A percentile compares a stretch with the other conserved stretches of the same genome.
phyloP scores from a whole-genome alignment of 1,140 invertebrate genomes.

The Heliconius congener region DNA sequence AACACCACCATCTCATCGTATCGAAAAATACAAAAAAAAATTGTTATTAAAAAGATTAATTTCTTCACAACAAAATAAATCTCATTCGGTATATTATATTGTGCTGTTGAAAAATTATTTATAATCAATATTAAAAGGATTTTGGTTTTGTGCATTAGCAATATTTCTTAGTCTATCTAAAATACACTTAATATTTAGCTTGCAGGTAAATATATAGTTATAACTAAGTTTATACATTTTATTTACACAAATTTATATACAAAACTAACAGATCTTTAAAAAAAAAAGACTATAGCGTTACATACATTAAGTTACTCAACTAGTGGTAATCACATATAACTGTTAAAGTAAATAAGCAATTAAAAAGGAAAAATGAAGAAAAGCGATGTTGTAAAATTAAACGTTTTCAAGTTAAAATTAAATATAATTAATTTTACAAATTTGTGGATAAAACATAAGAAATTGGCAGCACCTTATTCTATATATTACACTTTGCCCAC shows the following conservation, averaged over 20 bases:
- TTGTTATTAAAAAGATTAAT: background rate
- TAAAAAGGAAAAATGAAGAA: conserved; percentile 8
- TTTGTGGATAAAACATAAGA: background rate
- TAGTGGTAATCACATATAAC: conserved; percentile 67
- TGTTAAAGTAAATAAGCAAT: conserved; percentile 26
- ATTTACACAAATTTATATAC: conserved; percentile 67
- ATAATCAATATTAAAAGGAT: conserved; percentile 18
- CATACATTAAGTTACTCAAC: conserved; percentile 48
- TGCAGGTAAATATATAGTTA: conserved; percentile 47
- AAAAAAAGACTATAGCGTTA: conserved; percentile 44
- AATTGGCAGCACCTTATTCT: conserved; percentile 28
- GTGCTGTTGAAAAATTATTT: conserved; percentile 4
- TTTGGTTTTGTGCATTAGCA: conserved; percentile 41
- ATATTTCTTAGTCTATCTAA: conserved; percentile 44
- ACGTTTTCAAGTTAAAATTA: background rate
- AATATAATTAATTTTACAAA: background rate
- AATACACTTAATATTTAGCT: conserved; percentile 48
- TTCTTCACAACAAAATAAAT: conserved; percentile 10
- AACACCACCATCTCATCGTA: conserved; percentile 34
- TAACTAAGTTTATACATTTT: conserved; percentile 61
- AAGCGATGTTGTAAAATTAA: conserved; percentile 2
- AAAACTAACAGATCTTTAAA: conserved; percentile 59
- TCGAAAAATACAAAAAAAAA: conserved; percentile 13
- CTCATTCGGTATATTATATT: conserved; percentile 19
- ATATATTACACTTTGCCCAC: conserved; percentile 38